These are phyloP conservation scores for Hesperophylax magnus DNA, from an alignment of 1,140 invertebrate species.

Conservation along the genomic window DNA sequence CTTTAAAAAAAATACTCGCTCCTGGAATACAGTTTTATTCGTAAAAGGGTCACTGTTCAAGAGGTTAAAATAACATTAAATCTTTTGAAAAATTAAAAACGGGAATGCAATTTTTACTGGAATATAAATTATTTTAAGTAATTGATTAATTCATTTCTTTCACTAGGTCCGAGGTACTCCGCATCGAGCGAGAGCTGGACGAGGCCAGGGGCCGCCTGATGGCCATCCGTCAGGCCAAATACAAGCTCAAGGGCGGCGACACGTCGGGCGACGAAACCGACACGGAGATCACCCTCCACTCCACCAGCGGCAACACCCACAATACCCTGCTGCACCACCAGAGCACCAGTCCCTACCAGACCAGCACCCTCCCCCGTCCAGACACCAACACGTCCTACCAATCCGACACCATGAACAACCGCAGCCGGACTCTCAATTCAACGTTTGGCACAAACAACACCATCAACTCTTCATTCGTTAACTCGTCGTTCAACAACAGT, in stretches of 20 bases:
- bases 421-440: conserved; percentile 37
- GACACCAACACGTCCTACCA: conserved; percentile 51
- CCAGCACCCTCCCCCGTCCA: conserved; percentile 55
- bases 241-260: conserved; percentile 76
- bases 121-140: not conserved
- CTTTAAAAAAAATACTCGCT: too few relatives aligned
- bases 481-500: conserved; percentile 46
- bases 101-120: too few relatives aligned
- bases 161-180: conserved; percentile 84
- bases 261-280: conserved; percentile 74
- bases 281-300: conserved; percentile 61
- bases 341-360: conserved; percentile 40
- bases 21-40: too few relatives aligned
- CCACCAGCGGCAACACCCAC: conserved; percentile 63
- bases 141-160: conserved; percentile 24
- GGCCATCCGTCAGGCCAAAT: conserved; percentile 88
- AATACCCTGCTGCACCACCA: conserved; percentile 60
- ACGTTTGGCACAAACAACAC: conserved; percentile 47
- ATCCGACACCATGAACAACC: conserved; percentile 54
- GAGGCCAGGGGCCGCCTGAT: conserved; percentile 92
- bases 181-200: conserved; percentile 94
- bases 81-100: too few relatives aligned
- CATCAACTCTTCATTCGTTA: conserved; percentile 48
- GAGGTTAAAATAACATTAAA: too few relatives aligned
- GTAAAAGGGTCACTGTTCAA: too few relatives aligned